Percentiles rank a stretch among this genome's conserved stretches.
Conservation (phyloP, 2,888 invertebrate genomes). For the Artemia sinica region DNA sequence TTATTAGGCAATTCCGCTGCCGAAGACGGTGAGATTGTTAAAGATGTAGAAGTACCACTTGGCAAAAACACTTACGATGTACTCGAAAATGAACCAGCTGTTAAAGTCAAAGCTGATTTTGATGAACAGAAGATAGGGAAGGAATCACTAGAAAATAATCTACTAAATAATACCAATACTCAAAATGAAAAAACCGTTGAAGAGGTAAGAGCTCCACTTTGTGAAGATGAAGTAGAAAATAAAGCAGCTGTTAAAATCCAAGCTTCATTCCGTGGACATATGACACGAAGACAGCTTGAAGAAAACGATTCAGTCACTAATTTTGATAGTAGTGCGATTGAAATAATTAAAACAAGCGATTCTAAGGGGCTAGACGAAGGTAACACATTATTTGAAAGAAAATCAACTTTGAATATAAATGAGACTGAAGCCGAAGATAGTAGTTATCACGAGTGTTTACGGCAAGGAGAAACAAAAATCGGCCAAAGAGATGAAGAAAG, state of each 20-base stretch:
- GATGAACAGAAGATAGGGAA: background rate
- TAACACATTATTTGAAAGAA: too few relatives aligned
- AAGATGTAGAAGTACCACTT: background rate
- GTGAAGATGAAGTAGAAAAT: background rate
- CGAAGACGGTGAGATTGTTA: background rate
- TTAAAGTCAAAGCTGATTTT: background rate
- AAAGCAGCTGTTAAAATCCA: slow-evolving; percentile 19
- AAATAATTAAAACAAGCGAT: too few relatives aligned
- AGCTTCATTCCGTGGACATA: slow-evolving; percentile 19
- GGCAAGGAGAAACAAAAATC: too few relatives aligned
- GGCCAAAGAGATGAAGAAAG: too few relatives aligned
- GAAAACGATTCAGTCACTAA: too few relatives aligned
- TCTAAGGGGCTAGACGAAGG: too few relatives aligned
- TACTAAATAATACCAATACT: background rate
- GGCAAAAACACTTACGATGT: background rate
- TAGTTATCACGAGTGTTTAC: too few relatives aligned
- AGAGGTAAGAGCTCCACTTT: too few relatives aligned
- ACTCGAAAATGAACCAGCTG: background rate
- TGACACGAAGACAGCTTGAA: slow-evolving; percentile 5
- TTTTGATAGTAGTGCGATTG: too few relatives aligned
- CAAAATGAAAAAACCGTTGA: background rate
- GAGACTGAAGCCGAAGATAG: too few relatives aligned
- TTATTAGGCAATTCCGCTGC: background rate
- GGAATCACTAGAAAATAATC: background rate
- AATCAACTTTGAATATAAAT: too few relatives aligned